Percentiles rank a stretch among this genome's conserved stretches.
Evolutionary conservation across 2,888 invertebrate species (phyloP).

Genomic region (Yponomeuta sedellus): DNA sequence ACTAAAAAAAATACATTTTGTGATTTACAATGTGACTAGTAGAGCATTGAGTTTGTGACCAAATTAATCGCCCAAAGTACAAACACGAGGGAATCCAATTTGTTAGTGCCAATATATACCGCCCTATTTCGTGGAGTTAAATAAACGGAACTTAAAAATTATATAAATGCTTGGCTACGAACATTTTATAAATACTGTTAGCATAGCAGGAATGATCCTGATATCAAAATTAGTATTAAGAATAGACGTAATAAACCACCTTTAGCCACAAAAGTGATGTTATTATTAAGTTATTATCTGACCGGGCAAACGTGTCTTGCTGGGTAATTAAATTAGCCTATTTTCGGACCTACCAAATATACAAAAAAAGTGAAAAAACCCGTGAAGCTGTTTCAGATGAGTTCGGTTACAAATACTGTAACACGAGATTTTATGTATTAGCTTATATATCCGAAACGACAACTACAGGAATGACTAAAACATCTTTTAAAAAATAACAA

Average conservation of each 20-base stretch:
- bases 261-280: not conserved
- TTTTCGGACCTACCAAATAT: too few species aligned
- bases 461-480: not conserved
- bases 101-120: constrained; percentile 13
- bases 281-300: too few species aligned
- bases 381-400: too few species aligned
- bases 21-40: constrained; percentile 10
- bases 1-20: constrained; percentile 8
- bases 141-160: not conserved
- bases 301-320: too few species aligned
- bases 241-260: not conserved
- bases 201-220: not conserved
- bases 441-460: not conserved
- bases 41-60: constrained; percentile 4
- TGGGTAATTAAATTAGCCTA: too few species aligned
- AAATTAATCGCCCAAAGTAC: not conserved
- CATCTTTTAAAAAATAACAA: too few species aligned
- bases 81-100: constrained; percentile 2
- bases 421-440: not conserved
- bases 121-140: constrained; percentile 3
- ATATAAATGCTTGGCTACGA: too few species aligned
- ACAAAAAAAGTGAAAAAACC: too few species aligned
- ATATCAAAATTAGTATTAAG: not conserved
- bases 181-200: not conserved
- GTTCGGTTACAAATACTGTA: too few species aligned